phyloP scores from a whole-genome alignment of 2,113 vertebrate species.

The Caloenas nicobarica region DNA sequence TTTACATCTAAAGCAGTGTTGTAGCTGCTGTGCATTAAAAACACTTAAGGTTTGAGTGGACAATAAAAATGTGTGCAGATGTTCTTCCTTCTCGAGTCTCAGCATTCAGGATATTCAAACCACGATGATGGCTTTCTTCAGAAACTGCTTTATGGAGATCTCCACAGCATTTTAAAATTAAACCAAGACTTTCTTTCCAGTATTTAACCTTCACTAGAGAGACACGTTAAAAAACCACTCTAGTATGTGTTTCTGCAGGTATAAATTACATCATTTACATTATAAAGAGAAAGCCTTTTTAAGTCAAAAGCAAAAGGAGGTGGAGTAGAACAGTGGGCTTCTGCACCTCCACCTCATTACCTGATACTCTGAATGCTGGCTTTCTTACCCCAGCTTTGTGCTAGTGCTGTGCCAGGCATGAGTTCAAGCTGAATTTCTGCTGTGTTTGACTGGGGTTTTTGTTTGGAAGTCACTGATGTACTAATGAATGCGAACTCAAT shows the following conservation, averaged over 20 bases:
- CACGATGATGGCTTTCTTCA: background rate
- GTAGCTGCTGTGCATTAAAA: background rate
- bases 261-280: background rate
- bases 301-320: background rate
- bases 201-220: background rate
- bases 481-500: background rate
- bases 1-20: background rate
- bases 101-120: background rate
- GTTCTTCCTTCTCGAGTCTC: constrained; percentile 1
- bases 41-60: constrained; percentile 37
- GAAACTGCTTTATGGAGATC: background rate
- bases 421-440: background rate
- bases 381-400: background rate
- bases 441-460: background rate
- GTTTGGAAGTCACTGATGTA: background rate
- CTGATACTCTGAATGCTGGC: background rate
- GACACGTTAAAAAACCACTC: background rate
- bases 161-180: background rate
- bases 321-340: background rate
- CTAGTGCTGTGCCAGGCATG: background rate
- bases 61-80: background rate
- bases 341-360: background rate
- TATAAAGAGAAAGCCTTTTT: background rate
- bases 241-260: background rate
- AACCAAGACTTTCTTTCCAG: background rate